Base-by-base conservation (phyloP, 2,888 invertebrate species). In the Ceraclea dissimilis region DNA sequence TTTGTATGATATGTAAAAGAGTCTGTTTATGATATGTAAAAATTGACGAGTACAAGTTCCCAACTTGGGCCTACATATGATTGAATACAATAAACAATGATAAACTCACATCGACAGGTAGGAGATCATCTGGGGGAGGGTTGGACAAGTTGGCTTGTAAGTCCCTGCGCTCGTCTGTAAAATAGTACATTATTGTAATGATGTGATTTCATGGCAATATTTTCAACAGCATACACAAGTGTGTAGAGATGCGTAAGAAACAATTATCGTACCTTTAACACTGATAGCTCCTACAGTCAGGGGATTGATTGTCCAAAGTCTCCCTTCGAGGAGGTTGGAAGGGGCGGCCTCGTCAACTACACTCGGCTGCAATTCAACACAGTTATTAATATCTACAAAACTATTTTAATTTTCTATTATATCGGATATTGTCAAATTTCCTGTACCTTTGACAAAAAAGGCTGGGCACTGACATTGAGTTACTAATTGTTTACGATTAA, bases 101-200 rank as follows among this genome's bases (percentile, higher is more conserved):
- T n/a, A n/a, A n/a, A 67, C 76, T 74, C 56, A 78, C 77, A 65
- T 78, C 77, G 61, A 78, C 75, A 52, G 77, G 77, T 60, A 74
- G 48, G 63, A 75, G 75, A 68, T 76, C 77, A 46, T 77, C 77
- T 26, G 50, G 54, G 26, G 26, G 16, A 19, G 50, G 54, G 34
- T 50, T 52, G 39, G 53, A 18, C 18, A 60, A 19, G 18, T 33
- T 49, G 51, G 51, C 39, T 5, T 54, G 44, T 20, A 58, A 17
- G 33, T 60, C 60, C 49, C 58, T 44, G 16, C 56, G 34, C 51
- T 61, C 59, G 49, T 61, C 61, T 59, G 56, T 20, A 57, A 57
- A 16, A 16, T 4, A 39, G 13, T 26, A 26, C 26, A 43, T 8
- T 13, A 43, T 5, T 8, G 43, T 43, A 13, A 43, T 43, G 5